Evolutionary conservation across 2,888 invertebrate genomes (phyloP).

Genomic region (Notodonta ziczac): DNA sequence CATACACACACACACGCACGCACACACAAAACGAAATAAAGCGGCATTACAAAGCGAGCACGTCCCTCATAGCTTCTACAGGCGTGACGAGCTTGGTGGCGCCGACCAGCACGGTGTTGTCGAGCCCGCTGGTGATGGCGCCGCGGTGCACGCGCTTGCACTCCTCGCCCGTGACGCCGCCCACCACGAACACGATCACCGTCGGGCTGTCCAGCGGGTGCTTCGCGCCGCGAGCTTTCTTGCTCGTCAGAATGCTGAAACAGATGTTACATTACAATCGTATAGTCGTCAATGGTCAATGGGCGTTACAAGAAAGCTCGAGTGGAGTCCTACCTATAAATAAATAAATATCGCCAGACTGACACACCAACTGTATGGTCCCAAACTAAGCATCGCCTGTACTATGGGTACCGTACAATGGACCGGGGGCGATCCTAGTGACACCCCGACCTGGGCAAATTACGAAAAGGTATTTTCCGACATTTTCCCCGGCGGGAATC

Average conservation of each 20-base stretch:
- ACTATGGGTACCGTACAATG: no score
- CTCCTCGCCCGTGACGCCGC: conserved; percentile 88
- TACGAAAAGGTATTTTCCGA: no score
- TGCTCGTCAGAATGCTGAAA: conserved; percentile 84
- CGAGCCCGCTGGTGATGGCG: conserved; percentile 76
- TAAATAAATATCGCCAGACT: no score
- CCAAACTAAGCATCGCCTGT: no score
- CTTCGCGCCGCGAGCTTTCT: conserved; percentile 62
- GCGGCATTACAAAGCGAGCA: conserved; percentile 41
- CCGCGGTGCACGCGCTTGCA: conserved; percentile 78
- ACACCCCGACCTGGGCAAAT: no score
- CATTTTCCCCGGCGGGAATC: no score
- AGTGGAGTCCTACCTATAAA: no score
- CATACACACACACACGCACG: no score
- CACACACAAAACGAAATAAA: not conserved
- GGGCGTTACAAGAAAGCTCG: no score
- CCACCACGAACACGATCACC: conserved; percentile 87
- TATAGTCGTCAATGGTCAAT: no score
- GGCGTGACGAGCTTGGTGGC: conserved; percentile 70
- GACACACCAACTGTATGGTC: no score
- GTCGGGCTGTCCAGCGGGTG: conserved; percentile 87
- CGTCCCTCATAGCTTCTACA: conserved; percentile 68
- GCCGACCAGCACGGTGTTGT: conserved; percentile 70
- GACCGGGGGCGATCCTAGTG: no score
- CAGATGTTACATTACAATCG: not conserved